Base-by-base conservation (phyloP, 2,797 vertebrate species). In the Myotis vivesi region DNA sequence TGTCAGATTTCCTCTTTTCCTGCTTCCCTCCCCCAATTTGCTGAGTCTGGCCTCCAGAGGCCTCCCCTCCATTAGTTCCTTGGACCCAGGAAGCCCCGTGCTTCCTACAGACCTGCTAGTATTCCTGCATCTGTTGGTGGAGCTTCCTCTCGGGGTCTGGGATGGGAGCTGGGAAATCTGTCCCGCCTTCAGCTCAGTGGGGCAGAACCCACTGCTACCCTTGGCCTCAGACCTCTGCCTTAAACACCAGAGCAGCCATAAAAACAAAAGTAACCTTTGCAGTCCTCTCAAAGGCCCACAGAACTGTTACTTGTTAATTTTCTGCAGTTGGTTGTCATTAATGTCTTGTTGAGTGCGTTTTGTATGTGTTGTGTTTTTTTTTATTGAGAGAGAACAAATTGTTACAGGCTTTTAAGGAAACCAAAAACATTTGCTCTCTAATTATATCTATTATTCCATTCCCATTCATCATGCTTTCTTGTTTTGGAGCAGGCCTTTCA, bases 351-450 rank as follows among this genome's bases (percentile, higher is more conserved):
- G 87, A 96, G 69, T 96, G 41, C 30, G 64, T 51, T 94, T 5
- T 72, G 23, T 83, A 62, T 68, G 33, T 84, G n/a, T 86, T 44
- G 41, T 44, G 9, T 44, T 44, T 10, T 44, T 36, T 64, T 87
- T 90, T 49, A 53, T 55, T 95, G 85, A 79, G 59, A 88, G 89
- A 92, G 88, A 96, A 95, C 85, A 95, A 94, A 89, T 89, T 91
- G 93, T 93, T 92, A 95, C 64, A 94, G 73, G 82, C 92, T 88
- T 94, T 93, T 90, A 95, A 77, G 90, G 84, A 96, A 95, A 97
- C 64, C 57, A 22, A 41, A 97, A 95, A 85, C 81, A 95, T 92
- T 87, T 68, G 1, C 75, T 90, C 57, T 94, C 44, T 95, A 92
- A 94, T 87, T 96, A 11, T 75, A 71, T 94, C 90, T 95, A 25